Conservation (phyloP, 2,888 invertebrate species). For the Blastobasis lacticolella region DNA sequence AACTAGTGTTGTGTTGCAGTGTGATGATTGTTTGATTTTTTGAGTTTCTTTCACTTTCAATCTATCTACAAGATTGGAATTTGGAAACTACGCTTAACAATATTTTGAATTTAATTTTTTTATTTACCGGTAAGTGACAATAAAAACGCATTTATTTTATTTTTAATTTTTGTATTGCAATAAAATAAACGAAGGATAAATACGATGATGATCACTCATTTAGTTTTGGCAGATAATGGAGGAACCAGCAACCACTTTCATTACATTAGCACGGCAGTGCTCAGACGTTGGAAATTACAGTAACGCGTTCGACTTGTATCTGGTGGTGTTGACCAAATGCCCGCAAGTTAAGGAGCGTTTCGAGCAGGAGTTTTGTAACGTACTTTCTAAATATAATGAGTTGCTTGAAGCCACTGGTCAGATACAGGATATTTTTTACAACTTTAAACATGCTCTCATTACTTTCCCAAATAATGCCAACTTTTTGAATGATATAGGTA, state of each 20-base stretch:
- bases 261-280: slow-evolving; percentile 35
- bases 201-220: too few species aligned
- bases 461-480: slow-evolving; percentile 39
- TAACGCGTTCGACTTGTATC: slow-evolving; percentile 45
- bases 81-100: too few species aligned
- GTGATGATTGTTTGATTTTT: too few species aligned
- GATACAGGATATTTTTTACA: slow-evolving; percentile 42
- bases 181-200: too few species aligned
- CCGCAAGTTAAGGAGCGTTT: slow-evolving; percentile 24
- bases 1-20: too few species aligned
- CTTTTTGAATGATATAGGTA: slow-evolving; percentile 51
- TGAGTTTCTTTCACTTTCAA: too few species aligned
- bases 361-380: slow-evolving; percentile 40
- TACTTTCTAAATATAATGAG: slow-evolving; percentile 34
- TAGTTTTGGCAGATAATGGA: slow-evolving; percentile 17
- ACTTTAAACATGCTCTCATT: slow-evolving; percentile 37
- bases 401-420: slow-evolving; percentile 26
- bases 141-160: too few species aligned
- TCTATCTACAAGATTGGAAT: too few species aligned
- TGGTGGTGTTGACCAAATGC: slow-evolving; percentile 39
- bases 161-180: too few species aligned
- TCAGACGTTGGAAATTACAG: slow-evolving; percentile 28
- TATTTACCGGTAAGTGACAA: too few species aligned
- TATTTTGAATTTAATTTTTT: too few species aligned
- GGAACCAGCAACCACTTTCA: slow-evolving; percentile 25